Conservation (phyloP, 1,140 invertebrate species). For the Drosophila lacteicornis region DNA sequence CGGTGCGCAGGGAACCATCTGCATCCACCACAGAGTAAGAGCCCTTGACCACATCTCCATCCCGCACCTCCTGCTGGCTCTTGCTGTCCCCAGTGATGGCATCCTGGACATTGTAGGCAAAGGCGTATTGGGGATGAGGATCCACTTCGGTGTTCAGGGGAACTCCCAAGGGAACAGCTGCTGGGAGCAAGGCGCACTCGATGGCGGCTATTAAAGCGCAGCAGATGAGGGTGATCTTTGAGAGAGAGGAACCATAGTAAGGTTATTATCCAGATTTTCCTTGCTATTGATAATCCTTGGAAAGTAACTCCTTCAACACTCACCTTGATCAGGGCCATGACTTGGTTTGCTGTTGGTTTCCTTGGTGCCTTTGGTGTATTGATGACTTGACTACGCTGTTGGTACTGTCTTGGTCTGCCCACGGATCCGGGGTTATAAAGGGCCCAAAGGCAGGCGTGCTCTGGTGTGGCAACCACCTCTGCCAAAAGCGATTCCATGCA, state of each 20-base stretch:
- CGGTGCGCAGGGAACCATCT: constrained; percentile 86
- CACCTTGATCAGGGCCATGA: constrained; percentile 80
- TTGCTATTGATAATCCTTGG: neutral
- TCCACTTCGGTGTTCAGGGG: constrained; percentile 86
- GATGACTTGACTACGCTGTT: constrained; percentile 46
- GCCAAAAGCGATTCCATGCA: constrained; percentile 52
- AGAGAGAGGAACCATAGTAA: neutral
- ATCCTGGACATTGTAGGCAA: constrained; percentile 87
- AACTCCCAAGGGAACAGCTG: constrained; percentile 73
- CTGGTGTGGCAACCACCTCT: constrained; percentile 58
- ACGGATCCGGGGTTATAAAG: constrained; percentile 61
- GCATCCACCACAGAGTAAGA: constrained; percentile 87
- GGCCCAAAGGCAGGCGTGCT: constrained; percentile 2
- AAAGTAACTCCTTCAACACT: neutral
- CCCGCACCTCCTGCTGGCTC: constrained; percentile 87
- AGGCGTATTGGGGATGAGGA: constrained; percentile 87
- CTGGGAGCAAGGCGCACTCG: constrained; percentile 65
- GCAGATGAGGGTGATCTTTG: constrained; percentile 54
- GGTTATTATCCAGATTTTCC: too few species aligned
- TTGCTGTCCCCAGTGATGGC: constrained; percentile 88
- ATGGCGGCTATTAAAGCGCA: constrained; percentile 65
- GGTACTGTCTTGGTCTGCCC: constrained; percentile 43
- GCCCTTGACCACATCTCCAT: constrained; percentile 87
- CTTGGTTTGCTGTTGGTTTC: constrained; percentile 27
- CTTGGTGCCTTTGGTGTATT: neutral